These are phyloP conservation scores for Cyclophora punctaria DNA, from an alignment of 2,888 invertebrate genomes.

Conservation along the genomic window DNA sequence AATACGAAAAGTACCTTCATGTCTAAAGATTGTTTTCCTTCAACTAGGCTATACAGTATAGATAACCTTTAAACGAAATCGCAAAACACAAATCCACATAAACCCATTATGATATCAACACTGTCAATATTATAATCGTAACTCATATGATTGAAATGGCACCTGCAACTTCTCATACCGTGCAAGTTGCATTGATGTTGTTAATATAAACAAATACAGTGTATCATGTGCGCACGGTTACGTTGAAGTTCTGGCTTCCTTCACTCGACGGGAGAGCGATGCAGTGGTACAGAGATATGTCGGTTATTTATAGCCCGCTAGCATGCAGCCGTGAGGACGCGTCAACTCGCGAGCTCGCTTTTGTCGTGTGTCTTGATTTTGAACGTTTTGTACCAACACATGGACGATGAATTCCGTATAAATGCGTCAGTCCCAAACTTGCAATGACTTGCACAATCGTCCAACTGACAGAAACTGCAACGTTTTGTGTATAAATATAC, in stretches of 20 bases:
- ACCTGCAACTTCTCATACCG: neutral
- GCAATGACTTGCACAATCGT: slow-evolving; percentile 21
- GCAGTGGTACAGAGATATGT: slow-evolving; percentile 60
- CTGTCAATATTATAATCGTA: too few species aligned
- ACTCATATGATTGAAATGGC: neutral
- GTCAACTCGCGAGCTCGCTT: slow-evolving; percentile 42
- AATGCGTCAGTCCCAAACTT: slow-evolving; percentile 17
- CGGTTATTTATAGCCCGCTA: slow-evolving; percentile 65
- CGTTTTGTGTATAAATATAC: neutral
- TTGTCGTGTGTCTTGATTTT: slow-evolving; percentile 51
- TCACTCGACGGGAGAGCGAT: slow-evolving; percentile 65
- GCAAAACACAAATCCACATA: too few species aligned
- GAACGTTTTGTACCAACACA: slow-evolving; percentile 32
- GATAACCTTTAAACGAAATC: too few species aligned
- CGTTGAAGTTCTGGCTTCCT: slow-evolving; percentile 45
- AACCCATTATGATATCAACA: too few species aligned
- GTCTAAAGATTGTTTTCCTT: too few species aligned
- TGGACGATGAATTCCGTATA: slow-evolving; percentile 17
- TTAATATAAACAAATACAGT: slow-evolving; percentile 44
- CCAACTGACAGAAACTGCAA: slow-evolving; percentile 6
- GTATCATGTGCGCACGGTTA: slow-evolving; percentile 26
- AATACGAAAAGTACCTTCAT: too few species aligned
- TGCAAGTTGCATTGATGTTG: slow-evolving; percentile 18
- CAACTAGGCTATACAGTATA: too few species aligned
- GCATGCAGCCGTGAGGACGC: slow-evolving; percentile 54